A percentile compares a stretch with the other conserved stretches of the same genome.
Conservation (phyloP, 2,888 invertebrate genomes). For the Cephus rjabovi region DNA sequence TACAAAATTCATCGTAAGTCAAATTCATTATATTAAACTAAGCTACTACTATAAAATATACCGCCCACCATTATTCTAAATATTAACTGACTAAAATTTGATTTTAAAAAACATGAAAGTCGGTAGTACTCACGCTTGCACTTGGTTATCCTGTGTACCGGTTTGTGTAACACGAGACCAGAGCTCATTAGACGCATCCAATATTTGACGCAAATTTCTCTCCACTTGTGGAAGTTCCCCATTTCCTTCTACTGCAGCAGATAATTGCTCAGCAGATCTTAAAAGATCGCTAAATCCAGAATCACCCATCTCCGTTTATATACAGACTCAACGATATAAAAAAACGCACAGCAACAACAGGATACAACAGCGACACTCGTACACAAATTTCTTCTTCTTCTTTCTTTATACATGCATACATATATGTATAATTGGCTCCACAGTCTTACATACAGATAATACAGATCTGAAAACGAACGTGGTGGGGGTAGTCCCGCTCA, state of each 20-base stretch:
- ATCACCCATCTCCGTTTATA: slow-evolving; percentile 47
- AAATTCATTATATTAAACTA: not conserved
- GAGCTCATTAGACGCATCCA: slow-evolving; percentile 90
- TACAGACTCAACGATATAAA: not conserved
- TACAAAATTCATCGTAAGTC: not conserved
- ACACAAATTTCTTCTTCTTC: too few relatives aligned
- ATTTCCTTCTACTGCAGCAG: slow-evolving; percentile 88
- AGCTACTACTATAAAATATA: too few relatives aligned
- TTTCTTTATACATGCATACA: too few relatives aligned
- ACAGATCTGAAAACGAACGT: too few relatives aligned
- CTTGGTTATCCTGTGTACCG: slow-evolving; percentile 88
- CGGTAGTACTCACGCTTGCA: slow-evolving; percentile 75
- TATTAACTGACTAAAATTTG: not conserved
- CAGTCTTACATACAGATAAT: too few relatives aligned
- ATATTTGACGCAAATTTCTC: slow-evolving; percentile 88
- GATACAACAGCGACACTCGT: not conserved
- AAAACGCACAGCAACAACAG: not conserved
- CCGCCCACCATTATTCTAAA: too few relatives aligned
- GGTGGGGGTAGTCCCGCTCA: too few relatives aligned
- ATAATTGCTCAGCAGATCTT: slow-evolving; percentile 91
- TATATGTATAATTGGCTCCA: too few relatives aligned
- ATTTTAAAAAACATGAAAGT: not conserved
- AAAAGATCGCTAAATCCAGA: slow-evolving; percentile 87
- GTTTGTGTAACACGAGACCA: slow-evolving; percentile 88
- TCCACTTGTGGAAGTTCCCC: slow-evolving; percentile 88